Evolutionary conservation across 1,140 invertebrate species (phyloP).

Genomic region (Nixonia krombeini): DNA sequence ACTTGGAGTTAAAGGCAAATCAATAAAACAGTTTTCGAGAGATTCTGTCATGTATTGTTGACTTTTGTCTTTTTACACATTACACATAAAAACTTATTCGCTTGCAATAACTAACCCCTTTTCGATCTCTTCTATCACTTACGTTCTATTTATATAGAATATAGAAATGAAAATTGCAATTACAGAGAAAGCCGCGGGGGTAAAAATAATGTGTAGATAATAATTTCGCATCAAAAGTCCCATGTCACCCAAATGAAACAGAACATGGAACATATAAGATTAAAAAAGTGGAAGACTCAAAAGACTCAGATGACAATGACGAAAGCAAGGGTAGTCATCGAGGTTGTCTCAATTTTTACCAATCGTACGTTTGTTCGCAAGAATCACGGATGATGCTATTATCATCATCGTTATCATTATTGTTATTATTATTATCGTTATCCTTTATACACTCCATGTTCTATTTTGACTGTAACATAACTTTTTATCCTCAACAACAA

Average conservation of each 20-base stretch:
- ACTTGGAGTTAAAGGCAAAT: too few species aligned
- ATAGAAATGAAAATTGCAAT: conserved; percentile 33
- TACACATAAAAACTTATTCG: conserved; percentile 46
- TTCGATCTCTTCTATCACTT: conserved; percentile 38
- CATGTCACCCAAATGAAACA: conserved; percentile 5
- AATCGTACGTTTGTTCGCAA: neutral
- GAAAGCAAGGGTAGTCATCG: neutral
- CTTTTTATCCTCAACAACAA: conserved; percentile 36
- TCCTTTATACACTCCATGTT: conserved; percentile 10
- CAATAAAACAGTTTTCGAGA: too few species aligned
- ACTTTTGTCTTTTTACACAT: conserved; percentile 34
- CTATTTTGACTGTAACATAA: conserved; percentile 17
- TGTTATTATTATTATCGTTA: neutral
- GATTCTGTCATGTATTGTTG: conserved; percentile 44
- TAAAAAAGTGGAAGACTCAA: conserved; percentile 31
- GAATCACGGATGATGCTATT: too few species aligned
- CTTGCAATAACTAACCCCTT: conserved; percentile 42
- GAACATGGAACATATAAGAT: conserved; percentile 10
- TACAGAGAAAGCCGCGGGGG: conserved; percentile 31
- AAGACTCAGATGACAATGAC: conserved; percentile 12
- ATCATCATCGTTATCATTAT: too few species aligned
- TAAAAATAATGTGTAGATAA: conserved; percentile 8
- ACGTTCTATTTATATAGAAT: conserved; percentile 41
- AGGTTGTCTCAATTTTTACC: neutral
- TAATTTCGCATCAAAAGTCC: conserved; percentile 9